Percentiles rank a stretch among this genome's conserved stretches.
Evolutionary conservation across 2,113 vertebrate genomes (phyloP).

Genomic region (Macquaria ambigua): DNA sequence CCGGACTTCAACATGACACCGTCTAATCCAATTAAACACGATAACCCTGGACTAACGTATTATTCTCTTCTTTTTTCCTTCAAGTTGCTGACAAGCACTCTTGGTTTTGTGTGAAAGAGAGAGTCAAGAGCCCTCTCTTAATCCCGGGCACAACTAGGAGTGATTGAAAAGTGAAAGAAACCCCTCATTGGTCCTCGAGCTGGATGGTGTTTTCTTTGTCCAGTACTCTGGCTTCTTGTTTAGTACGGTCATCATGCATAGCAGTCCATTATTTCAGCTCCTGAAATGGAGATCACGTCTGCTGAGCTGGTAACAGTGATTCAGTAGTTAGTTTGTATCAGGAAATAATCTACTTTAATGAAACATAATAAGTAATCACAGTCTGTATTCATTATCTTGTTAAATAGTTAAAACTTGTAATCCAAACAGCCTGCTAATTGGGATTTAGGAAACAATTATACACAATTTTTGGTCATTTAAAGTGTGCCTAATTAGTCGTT

Average conservation of each 20-base stretch:
- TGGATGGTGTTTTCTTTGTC: constrained; percentile 72
- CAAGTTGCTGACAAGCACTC: constrained; percentile 80
- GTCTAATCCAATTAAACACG: constrained; percentile 88
- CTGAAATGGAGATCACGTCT: constrained; percentile 45
- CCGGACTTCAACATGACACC: constrained; percentile 77
- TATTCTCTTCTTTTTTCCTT: constrained; percentile 70
- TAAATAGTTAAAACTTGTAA: constrained; percentile 36
- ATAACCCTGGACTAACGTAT: constrained; percentile 80
- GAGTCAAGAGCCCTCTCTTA: constrained; percentile 82
- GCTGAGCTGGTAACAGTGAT: constrained; percentile 52
- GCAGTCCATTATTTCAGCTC: constrained; percentile 47
- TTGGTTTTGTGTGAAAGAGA: constrained; percentile 77
- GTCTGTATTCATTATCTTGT: constrained; percentile 16
- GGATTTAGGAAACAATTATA: constrained; percentile 42
- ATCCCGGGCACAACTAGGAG: constrained; percentile 72
- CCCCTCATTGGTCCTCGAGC: constrained; percentile 73
- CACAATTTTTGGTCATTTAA: neutral
- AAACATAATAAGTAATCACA: constrained; percentile 31
- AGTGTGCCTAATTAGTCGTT: constrained; percentile 33
- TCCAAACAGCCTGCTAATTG: constrained; percentile 43
- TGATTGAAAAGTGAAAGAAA: constrained; percentile 80
- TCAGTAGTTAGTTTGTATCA: constrained; percentile 9
- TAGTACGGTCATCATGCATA: constrained; percentile 43
- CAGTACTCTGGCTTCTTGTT: constrained; percentile 57
- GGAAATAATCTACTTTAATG: neutral